These are phyloP conservation scores for Callimorpha dominula DNA, from an alignment of 2,888 invertebrate genomes.

Conservation along the genomic window DNA sequence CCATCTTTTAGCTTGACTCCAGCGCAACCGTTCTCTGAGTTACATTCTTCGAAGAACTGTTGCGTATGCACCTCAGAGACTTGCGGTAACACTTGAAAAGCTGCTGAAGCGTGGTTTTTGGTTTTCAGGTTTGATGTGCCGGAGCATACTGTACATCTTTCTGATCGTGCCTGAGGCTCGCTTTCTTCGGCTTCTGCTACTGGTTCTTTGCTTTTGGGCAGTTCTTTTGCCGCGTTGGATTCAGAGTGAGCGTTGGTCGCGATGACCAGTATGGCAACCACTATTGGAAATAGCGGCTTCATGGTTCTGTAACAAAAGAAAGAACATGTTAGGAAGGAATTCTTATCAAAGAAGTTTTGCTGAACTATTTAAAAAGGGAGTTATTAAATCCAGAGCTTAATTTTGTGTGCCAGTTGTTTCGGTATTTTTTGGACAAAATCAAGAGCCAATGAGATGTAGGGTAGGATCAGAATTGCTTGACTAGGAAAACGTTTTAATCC, in stretches of 20 bases:
- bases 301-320: constrained; percentile 78
- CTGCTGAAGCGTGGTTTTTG: constrained; percentile 67
- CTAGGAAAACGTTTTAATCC: too few relatives aligned
- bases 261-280: constrained; percentile 75
- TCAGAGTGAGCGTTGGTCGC: constrained; percentile 71
- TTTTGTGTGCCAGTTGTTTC: too few relatives aligned
- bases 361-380: too few relatives aligned
- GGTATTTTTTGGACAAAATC: too few relatives aligned
- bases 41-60: constrained; percentile 78
- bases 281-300: constrained; percentile 80
- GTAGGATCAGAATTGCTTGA: too few relatives aligned
- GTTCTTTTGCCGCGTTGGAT: constrained; percentile 70
- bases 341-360: background rate
- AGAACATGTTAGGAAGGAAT: constrained; percentile 5
- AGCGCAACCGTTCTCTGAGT: constrained; percentile 79
- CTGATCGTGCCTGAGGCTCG: constrained; percentile 67
- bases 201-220: constrained; percentile 69
- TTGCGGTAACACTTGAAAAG: constrained; percentile 66
- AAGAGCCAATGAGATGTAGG: too few relatives aligned
- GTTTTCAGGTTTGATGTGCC: constrained; percentile 63
- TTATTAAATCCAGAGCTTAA: too few relatives aligned
- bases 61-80: constrained; percentile 75
- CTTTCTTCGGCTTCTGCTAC: constrained; percentile 71
- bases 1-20: constrained; percentile 83
- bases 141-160: constrained; percentile 73